Conservation (phyloP, 2,113 vertebrate species). For the Silurus glanis region DNA sequence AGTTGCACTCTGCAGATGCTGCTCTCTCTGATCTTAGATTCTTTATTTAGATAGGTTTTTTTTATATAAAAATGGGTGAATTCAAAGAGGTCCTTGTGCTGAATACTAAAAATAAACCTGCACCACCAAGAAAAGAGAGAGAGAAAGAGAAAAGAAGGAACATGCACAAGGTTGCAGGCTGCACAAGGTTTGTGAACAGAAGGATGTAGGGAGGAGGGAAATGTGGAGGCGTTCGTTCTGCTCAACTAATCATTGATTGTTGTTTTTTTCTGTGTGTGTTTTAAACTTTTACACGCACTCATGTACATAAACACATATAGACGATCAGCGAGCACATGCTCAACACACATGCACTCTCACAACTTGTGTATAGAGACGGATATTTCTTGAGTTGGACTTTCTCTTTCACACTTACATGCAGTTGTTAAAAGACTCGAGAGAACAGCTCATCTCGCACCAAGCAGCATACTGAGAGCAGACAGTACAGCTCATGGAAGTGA, state of each 20-base stretch:
- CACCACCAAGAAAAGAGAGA: not conserved
- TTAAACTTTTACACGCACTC: conserved; percentile 33
- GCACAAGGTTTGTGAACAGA: conserved; percentile 44
- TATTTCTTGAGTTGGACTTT: not conserved
- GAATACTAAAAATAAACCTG: conserved; percentile 49
- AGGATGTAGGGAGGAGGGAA: conserved; percentile 32
- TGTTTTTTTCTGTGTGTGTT: not conserved
- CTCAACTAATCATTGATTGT: conserved; percentile 22
- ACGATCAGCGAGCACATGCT: not conserved
- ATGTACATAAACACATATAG: conserved; percentile 1
- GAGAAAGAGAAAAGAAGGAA: conserved; percentile 28
- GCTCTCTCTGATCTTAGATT: conserved; percentile 12
- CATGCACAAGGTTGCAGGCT: conserved; percentile 47
- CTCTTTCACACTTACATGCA: conserved; percentile 11
- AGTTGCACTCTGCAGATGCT: not conserved
- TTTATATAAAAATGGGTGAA: conserved; percentile 24
- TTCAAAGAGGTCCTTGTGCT: conserved; percentile 21
- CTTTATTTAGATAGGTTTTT: conserved; percentile 22
- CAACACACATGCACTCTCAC: not conserved
- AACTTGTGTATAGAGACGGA: not conserved
- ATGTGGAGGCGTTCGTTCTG: conserved; percentile 31
- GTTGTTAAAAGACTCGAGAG: conserved; percentile 17
- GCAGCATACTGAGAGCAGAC: conserved; percentile 20
- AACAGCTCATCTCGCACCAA: conserved; percentile 10
- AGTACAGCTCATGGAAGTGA: conserved; percentile 3